Evolutionary conservation across 2,888 invertebrate genomes (phyloP), one percentile per base, ranked within the genome.

Genomic region (Phengaris arion): DNA sequence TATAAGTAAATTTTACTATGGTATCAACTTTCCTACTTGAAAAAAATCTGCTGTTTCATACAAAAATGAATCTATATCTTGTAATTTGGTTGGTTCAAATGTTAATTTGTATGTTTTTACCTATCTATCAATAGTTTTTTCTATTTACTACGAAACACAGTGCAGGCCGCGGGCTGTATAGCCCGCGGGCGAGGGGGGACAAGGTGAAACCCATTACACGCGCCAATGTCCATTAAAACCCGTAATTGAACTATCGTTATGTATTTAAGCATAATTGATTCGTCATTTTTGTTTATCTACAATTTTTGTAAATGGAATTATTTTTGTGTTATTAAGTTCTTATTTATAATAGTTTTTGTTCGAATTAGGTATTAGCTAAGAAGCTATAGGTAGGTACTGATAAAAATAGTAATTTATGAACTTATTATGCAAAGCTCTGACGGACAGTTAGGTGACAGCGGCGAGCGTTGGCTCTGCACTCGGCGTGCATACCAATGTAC

Each of bases 391-490:
- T 10, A 64, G 10, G 35, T 35, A 35, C 35, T 64, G 59, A 64
- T 64, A 64, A 64, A 22, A 13, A 35, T 64, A 64, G 35, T 64
- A 13, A 64, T 64, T 64, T 64, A 64, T 35, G 15, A 74, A 68
- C 12, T 52, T 59, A 22, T 52, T 15, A 64, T 64, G 74, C 15
- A 73, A 57, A 74, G 54, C 76, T 68, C 55, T 35, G 22, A 55
- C 68, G 57, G 75, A 70, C 70, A 69, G 70, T 55, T 74, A 74
- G 51, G 57, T 69, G 69, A 46, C 69, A 48, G 82, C 80, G 80
- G 83, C 88, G 90, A 90, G 81, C 90, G 86, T 85, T 87, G 89
- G 88, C 89, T 89, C 85, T 78, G 82, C 81, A 82, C 87, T 86
- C 83, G 83, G 81, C 81, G 82, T 80, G 90, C 89, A 91, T 91